A percentile compares a stretch with the other conserved stretches of the same genome.
Conservation (phyloP, 92 coral and sea anemone genomes). For the Umimayanthus chanpuru region DNA sequence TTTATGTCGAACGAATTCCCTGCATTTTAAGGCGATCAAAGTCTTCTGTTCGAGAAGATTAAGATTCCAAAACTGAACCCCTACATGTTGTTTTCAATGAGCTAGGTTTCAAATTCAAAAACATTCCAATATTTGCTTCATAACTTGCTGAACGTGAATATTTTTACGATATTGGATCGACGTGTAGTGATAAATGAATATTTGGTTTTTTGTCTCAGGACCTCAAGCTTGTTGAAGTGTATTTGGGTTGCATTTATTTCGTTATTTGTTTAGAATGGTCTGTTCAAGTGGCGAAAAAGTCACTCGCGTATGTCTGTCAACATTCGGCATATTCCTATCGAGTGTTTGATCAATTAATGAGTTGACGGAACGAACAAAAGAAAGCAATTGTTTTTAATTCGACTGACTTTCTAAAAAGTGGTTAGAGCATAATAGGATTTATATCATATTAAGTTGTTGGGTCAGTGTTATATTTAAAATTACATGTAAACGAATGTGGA, state of each 20-base stretch:
- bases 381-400: neutral
- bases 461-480: neutral
- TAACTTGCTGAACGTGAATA: neutral
- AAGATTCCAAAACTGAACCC: too few relatives aligned
- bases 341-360: neutral
- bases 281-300: neutral
- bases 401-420: neutral
- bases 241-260: neutral
- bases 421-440: conserved; percentile 10
- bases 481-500: too few relatives aligned
- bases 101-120: neutral
- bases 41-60: neutral
- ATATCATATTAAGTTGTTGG: neutral
- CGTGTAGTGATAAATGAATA: neutral
- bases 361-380: neutral
- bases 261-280: neutral
- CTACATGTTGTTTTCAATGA: neutral
- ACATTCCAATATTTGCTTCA: too few relatives aligned
- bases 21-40: neutral
- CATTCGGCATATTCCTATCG: neutral
- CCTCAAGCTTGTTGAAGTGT: neutral
- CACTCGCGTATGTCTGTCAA: neutral
- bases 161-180: neutral
- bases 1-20: neutral
- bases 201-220: neutral